Evolutionary conservation across 2,888 invertebrate genomes (phyloP), one percentile per base, ranked within the genome.

Genomic region (Autographa pulchrina): DNA sequence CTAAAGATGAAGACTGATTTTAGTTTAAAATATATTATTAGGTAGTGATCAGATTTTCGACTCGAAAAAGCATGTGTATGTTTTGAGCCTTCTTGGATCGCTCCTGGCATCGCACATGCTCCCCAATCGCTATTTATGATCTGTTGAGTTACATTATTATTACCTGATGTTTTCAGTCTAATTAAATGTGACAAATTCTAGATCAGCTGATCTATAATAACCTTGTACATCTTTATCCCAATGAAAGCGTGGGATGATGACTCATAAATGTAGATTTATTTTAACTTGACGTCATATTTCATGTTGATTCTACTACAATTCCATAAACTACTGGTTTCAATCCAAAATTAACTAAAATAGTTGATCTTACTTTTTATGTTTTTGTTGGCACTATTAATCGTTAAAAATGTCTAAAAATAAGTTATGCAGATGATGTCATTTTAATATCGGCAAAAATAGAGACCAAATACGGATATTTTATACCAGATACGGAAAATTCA

Each of bases 71-170:
- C 25, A 58, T 31, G 8, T 88, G 92, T 93, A 93, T 93, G 92
- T 93, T 94, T 91, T 83, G 90, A 91, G 84, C 35, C 52, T 52
- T 32, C n/a, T n/a, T n/a, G n/a, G n/a, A n/a, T 72, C 84, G 85
- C 85, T 83, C 77, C 63, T 71, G 66, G 71, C 62, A 65, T 78
- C 74, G 72, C 79, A 82, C 72, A 70, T 78, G 79, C 78, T 77
- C 64, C 62, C 72, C 65, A 52, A 72, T 80, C 68, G 60, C 3
- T 20, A 25, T 6, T 35, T 35, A 58, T 75, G 48, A 43, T 63
- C 48, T 65, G 64, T 68, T 52, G 65, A 62, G 58, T 58, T 38
- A 32, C 20, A 52, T 52, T 69, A 54, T 65, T 68, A 60, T 54
- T 31, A 79, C 18, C n/a, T 48, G n/a, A 48, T 48, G 48, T 48